Conservation (phyloP, 2,113 vertebrate genomes). For the Planiliza haematocheilus region DNA sequence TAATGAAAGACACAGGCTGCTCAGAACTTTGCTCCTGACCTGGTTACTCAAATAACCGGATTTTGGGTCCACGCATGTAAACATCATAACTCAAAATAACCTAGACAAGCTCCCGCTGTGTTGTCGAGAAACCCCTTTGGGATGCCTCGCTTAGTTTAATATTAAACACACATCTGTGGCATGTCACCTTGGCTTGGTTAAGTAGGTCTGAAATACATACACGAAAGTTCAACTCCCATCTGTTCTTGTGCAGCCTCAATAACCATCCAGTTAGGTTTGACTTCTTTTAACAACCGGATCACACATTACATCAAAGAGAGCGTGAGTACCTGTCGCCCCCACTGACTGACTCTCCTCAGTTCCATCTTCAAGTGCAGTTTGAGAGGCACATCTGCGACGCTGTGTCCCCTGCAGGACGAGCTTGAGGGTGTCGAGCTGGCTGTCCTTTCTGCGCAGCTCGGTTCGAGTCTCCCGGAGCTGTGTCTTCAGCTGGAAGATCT, state of each 20-base stretch:
- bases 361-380: constrained; percentile 73
- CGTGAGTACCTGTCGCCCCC: constrained; percentile 49
- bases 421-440: constrained; percentile 88
- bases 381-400: constrained; percentile 61
- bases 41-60: constrained; percentile 50
- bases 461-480: constrained; percentile 90
- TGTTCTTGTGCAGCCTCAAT: neutral
- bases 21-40: constrained; percentile 49
- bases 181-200: neutral
- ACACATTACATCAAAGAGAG: neutral
- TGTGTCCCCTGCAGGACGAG: constrained; percentile 80
- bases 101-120: constrained; percentile 1
- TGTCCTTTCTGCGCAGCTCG: constrained; percentile 86
- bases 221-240: neutral
- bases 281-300: neutral
- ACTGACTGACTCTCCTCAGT: constrained; percentile 64
- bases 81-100: constrained; percentile 26
- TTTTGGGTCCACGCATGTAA: constrained; percentile 33
- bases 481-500: constrained; percentile 95
- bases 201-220: neutral
- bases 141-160: constrained; percentile 17
- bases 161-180: constrained; percentile 19
- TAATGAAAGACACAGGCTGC: constrained; percentile 45
- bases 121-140: constrained; percentile 22
- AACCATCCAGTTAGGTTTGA: neutral